Conservation (phyloP, 2,888 invertebrate species). For the Theodoxus fluviatilis region DNA sequence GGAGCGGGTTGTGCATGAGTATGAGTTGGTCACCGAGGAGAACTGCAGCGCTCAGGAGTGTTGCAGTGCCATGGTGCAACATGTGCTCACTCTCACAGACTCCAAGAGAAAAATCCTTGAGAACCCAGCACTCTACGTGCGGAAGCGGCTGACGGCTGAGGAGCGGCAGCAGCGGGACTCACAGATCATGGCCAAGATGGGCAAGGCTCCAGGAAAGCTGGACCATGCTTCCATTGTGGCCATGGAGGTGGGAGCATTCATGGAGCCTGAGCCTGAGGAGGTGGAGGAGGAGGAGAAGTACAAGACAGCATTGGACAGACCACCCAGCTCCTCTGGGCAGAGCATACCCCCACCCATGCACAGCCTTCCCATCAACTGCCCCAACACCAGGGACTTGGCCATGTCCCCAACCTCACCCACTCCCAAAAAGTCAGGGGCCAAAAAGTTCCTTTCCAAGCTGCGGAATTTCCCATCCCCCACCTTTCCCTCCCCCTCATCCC, state of each 20-base stretch:
- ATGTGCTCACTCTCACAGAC: slow-evolving; percentile 73
- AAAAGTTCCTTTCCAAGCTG: slow-evolving; percentile 53
- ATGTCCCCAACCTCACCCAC: slow-evolving; percentile 26
- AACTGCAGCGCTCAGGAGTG: slow-evolving; percentile 62
- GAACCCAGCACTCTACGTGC: slow-evolving; percentile 69
- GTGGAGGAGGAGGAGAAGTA: slow-evolving; percentile 35
- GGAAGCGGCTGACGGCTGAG: slow-evolving; percentile 54
- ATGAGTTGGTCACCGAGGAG: slow-evolving; percentile 62
- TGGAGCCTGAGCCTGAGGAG: slow-evolving; percentile 51
- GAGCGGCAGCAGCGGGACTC: slow-evolving; percentile 60
- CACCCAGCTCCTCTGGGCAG: background rate
- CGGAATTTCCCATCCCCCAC: slow-evolving; percentile 41
- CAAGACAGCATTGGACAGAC: slow-evolving; percentile 22
- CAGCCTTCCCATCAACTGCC: slow-evolving; percentile 37
- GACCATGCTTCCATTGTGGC: slow-evolving; percentile 88
- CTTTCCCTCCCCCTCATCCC: slow-evolving; percentile 27
- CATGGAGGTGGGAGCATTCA: slow-evolving; percentile 72
- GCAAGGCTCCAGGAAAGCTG: slow-evolving; percentile 83
- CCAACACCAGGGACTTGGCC: too few relatives aligned
- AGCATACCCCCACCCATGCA: background rate
- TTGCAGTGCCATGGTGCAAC: slow-evolving; percentile 63
- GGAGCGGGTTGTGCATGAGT: slow-evolving; percentile 64
- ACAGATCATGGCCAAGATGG: slow-evolving; percentile 75
- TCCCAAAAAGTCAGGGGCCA: slow-evolving; percentile 47
- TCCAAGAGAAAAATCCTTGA: slow-evolving; percentile 83